Conservation (phyloP, 2,113 vertebrate genomes). For the Alectura lathami region DNA sequence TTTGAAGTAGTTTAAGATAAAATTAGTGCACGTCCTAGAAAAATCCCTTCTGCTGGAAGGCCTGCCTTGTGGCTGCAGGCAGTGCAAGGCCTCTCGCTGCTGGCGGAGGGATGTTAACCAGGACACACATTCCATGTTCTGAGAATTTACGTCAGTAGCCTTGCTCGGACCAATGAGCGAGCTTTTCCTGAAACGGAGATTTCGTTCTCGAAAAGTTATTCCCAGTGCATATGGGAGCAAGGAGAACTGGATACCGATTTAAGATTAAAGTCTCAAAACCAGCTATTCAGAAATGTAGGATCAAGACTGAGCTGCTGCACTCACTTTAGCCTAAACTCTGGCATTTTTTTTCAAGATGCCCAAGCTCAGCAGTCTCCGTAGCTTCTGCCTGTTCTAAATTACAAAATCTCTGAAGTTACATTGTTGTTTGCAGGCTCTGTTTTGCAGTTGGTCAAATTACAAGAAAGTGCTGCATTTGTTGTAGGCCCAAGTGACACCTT, state of each 20-base stretch:
- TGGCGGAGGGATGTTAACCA: no score
- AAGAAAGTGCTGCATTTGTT: neutral
- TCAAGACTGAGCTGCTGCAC: no score
- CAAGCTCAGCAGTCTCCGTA: neutral
- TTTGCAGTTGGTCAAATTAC: neutral
- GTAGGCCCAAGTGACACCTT: rapidly evolving
- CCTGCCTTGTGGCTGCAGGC: neutral
- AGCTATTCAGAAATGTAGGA: rapidly evolving
- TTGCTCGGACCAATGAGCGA: no score
- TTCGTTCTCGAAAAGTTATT: rapidly evolving
- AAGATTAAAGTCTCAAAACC: rapidly evolving
- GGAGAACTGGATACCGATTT: rapidly evolving
- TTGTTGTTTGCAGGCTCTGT: neutral
- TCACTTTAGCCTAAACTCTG: rapidly evolving
- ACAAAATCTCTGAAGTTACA: neutral
- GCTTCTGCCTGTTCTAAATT: neutral
- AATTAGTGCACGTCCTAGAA: neutral
- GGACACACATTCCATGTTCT: rapidly evolving
- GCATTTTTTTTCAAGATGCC: rapidly evolving
- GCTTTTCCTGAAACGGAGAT: neutral
- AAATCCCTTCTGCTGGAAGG: neutral
- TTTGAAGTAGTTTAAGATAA: rapidly evolving
- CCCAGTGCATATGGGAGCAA: rapidly evolving
- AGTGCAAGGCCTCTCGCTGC: no score
- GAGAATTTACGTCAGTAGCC: rapidly evolving